Evolutionary conservation across 2,113 vertebrate genomes (phyloP).

Genomic region (Lontra canadensis): DNA sequence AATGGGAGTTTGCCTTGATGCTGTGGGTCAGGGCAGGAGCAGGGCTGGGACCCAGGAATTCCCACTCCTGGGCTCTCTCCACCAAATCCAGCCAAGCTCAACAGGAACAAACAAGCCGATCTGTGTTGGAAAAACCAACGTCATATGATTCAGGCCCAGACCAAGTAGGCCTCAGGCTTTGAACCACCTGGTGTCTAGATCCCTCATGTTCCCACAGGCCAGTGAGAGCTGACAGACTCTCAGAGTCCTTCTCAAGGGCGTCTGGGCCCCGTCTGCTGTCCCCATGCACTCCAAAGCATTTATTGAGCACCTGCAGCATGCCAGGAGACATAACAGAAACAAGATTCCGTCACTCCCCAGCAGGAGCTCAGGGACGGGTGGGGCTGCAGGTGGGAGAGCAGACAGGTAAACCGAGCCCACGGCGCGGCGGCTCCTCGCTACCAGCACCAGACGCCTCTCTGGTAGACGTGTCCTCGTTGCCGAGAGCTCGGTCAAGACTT

Average conservation of each 20-base stretch:
- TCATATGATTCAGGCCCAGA: background rate
- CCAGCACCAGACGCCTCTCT: accelerated
- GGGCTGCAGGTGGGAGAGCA: background rate
- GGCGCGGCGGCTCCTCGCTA: accelerated
- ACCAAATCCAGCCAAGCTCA: background rate
- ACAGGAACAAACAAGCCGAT: background rate
- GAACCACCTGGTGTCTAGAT: background rate
- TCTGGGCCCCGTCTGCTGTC: background rate
- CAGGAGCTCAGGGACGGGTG: background rate
- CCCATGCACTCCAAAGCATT: background rate
- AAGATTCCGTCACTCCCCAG: accelerated
- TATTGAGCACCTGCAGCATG: background rate
- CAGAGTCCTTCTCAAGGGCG: background rate
- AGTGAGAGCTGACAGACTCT: background rate
- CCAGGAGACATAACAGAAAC: background rate
- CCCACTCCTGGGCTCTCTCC: background rate
- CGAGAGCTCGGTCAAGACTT: background rate
- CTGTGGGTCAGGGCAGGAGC: background rate
- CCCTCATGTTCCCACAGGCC: background rate
- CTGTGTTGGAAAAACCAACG: background rate
- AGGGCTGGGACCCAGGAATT: background rate
- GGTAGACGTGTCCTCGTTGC: background rate
- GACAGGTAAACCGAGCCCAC: background rate
- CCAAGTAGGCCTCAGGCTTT: accelerated
- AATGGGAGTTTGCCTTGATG: background rate